Base-by-base conservation (phyloP, 2,797 vertebrate species). In the Channallabes apus region DNA sequence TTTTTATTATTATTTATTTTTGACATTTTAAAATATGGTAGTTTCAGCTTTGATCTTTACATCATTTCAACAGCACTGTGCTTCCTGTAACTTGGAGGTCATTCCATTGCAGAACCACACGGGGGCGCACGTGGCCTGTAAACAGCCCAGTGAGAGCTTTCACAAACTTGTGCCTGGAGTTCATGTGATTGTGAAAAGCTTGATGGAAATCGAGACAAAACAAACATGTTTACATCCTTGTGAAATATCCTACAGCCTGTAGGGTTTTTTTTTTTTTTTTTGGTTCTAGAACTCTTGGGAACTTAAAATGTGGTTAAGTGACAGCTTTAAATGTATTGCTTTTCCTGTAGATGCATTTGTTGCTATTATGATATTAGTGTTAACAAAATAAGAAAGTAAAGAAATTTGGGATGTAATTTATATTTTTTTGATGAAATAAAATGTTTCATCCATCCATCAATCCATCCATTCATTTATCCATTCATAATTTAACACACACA, bases 161-260 rank as follows among this genome's bases (percentile, higher is more conserved):
- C 17, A 22, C 27, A 51, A 24, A 80, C 6, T 35, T 62, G 27
- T 35, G 35, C 24, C 27, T 54, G n/a, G 67, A 86, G 80, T 86
- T 54, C 51, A 14, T 54, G 51, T 14, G 51, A 54, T 54, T 54
- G 51, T 54, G 51, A 62, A 81, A 56, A 65, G 14, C 32, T 29
- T n/a, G 12, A 77, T 68, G 3, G 38, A 38, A 79, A 75, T 6
- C 3, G 27, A 75, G 51, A 84, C 22, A 79, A 79, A 71, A 11
- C n/a, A 29, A 71, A 11, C n/a, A 29, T 85, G 56, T 80, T 72
- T 85, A 72, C 84, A 72, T 80, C 65, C n/a, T n/a, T 5, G 18
- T 72, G 54, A 51, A 62, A 71, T 46, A 51, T 61, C 15, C 69
- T 17, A 64, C n/a, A 82, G 20, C 6, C 2, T n/a, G 54, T 14